phyloP scores from a whole-genome alignment of 2,797 vertebrate genomes.

The Poeciliopsis turneri region DNA sequence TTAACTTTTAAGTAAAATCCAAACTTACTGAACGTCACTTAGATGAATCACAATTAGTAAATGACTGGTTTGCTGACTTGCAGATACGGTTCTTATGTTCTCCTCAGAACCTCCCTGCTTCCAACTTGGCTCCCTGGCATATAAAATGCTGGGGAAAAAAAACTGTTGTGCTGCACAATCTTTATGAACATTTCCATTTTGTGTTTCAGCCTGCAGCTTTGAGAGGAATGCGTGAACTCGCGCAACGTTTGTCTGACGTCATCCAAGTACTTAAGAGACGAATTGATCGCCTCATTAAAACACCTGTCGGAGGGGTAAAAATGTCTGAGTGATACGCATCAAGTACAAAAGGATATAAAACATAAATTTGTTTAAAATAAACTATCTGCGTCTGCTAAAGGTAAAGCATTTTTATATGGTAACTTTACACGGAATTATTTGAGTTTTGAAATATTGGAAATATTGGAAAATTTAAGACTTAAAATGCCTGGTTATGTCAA shows the following conservation, averaged over 20 bases:
- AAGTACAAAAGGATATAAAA: background rate
- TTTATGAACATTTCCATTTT: background rate
- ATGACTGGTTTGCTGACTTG: background rate
- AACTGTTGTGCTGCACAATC: background rate
- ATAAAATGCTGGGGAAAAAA: background rate
- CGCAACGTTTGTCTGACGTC: background rate
- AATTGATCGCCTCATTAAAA: background rate
- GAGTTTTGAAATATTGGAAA: background rate
- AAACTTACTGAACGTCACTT: background rate
- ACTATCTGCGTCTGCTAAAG: background rate
- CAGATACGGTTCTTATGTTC: background rate
- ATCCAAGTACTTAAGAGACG: background rate
- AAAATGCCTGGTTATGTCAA: background rate
- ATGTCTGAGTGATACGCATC: background rate
- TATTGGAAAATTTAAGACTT: background rate
- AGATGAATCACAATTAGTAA: background rate
- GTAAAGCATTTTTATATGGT: background rate
- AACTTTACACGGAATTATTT: background rate
- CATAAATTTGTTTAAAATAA: background rate
- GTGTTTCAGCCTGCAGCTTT: background rate
- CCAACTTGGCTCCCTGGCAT: background rate
- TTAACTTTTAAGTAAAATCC: background rate
- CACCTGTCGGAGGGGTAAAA: background rate
- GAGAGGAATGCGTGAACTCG: background rate
- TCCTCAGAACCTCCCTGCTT: background rate